Evolutionary conservation across 2,113 vertebrate genomes (phyloP), one percentile per base, ranked within the genome.

Genomic region (Lonchura striata): DNA sequence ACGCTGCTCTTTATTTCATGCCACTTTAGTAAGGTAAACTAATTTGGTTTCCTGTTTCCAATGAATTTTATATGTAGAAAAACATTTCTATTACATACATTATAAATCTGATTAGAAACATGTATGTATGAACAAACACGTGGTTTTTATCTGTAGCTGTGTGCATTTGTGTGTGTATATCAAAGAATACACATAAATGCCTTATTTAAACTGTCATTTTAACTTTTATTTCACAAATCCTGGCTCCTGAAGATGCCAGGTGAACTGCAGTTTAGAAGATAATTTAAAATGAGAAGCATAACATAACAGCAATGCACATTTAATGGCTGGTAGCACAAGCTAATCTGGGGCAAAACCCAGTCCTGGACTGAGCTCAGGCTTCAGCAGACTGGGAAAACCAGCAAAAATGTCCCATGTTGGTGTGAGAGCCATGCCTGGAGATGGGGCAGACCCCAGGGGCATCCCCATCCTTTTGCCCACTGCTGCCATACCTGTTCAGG

Each of bases 31-130:
- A 80, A 89, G 75, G 64, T 37, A 80, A 90, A 80, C 50, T 56
- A 39, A 49, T 91, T 54, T 41, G 31, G 50, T 82, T 94, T 95
- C 91, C 74, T 76, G 35, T 89, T 94, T 79, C 81, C 44, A 78
- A 42, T 59, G 14, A 65, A 46, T 57, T 88, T 80, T 86, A 37
- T 61, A 44, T 12, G 28, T 68, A 76, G 41, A 61, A 77, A 82
- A 92, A 46, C 28, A 37, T 82, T 88, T 66, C 10, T 54, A 46
- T 54, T 76, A 42, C 13, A 42, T 42, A 52, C 59, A 35, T 46
- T 41, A 69, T 54, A 91, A 86, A 83, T 66, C 30, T 74, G 64
- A 70, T 92, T 42, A 54, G 83, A 86, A 81, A 86, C 75, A 60
- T 6, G 2, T 46, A 86, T 20, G 23, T 35, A 39, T 25, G 47